Evolutionary conservation across 2,888 invertebrate genomes (phyloP), one percentile per base, ranked within the genome.

Genomic region (Podotricha telesiphe): DNA sequence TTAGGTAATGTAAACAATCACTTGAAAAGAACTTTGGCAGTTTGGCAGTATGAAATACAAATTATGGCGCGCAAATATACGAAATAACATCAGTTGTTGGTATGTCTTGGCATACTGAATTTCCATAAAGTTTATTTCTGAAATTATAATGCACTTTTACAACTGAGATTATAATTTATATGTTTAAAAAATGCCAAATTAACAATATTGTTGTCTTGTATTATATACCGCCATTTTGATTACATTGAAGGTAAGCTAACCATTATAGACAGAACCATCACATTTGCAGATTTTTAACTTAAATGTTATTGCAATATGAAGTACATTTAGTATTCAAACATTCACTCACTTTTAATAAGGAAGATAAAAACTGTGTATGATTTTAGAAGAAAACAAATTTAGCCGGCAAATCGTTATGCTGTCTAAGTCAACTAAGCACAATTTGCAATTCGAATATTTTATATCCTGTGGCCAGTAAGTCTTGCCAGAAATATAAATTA

Each of bases 211-310:
- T 45, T 20, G 19, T 51, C 19, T 50, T 17, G 8, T 47, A 68
- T 40, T 40, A 11, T 48, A 50, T 61, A 65, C 62, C 77, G 77
- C 78, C 77, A 78, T 77, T 77, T 78, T 78, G 77, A 66, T 69
- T 75, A 50, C 55, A 68, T 65, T 62, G 34, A 67, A 47, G 51
- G 63, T 69, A 68, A 64, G 51, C 64, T 68, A 64, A 55, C 67
- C 62, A 63, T 48, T 48, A 19, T 53, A 15, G 45, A 42, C 20
- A 65, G 13, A 48, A 40, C 40, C 40, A 58, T 34, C 22, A 37
- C 6, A 56, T 48, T 28, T 19, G 20, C 22, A 2, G 34, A 45
- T 19, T 28, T 53, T 42, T 48, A 7, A 37, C 47, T 22, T 63
- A 28, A 17, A 17, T 55, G 17, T 55, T 34, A n/a, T 1, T 34